These are phyloP conservation scores for Pelecanus crispus DNA, from an alignment of 2,113 vertebrate genomes.

Conservation along the genomic window DNA sequence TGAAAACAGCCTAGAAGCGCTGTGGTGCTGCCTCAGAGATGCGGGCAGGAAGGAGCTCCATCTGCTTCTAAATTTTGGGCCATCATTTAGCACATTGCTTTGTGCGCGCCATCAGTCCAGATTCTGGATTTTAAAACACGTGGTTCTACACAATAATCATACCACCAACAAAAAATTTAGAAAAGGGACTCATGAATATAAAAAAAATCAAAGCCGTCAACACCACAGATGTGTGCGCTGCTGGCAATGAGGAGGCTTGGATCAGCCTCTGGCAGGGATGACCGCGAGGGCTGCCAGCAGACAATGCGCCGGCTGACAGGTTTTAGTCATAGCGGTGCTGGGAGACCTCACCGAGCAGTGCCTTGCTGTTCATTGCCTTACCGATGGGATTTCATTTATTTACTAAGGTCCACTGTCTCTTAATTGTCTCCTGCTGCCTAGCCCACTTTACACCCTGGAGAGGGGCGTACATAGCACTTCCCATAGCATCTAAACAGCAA, in stretches of 20 bases:
- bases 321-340: background rate
- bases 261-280: background rate
- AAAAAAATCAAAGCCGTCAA: background rate
- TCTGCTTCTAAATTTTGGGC: background rate
- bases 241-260: background rate
- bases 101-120: background rate
- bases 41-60: background rate
- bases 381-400: background rate
- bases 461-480: background rate
- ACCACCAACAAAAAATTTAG: background rate
- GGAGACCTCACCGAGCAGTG: accelerated
- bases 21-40: background rate
- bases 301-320: accelerated
- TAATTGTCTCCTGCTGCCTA: background rate
- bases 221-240: background rate
- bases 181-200: conserved; percentile 25
- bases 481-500: background rate
- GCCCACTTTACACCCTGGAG: background rate
- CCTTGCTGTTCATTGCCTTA: background rate
- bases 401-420: background rate
- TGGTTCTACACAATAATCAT: background rate
- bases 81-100: background rate
- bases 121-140: background rate
- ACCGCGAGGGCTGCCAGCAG: accelerated
- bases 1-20: background rate